Evolutionary conservation across 2,888 invertebrate species (phyloP), one percentile per base, ranked within the genome.

Genomic region (Cantharis lateralis): DNA sequence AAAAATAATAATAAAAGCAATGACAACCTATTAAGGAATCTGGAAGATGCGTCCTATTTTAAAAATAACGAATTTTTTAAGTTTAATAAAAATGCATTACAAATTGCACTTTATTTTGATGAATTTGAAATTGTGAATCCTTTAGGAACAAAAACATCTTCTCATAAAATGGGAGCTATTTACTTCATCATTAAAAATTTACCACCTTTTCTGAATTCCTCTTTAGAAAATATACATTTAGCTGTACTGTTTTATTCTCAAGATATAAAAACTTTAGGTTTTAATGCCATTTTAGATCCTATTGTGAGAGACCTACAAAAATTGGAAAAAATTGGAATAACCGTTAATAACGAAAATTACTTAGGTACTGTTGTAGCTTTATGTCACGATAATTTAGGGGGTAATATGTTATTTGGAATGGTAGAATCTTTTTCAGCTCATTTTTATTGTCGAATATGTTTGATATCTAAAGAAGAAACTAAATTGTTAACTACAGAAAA

Each of bases 301-400:
- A 10, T 69, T 10, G n/a, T 69, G n/a, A 5, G 15, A 13, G 69
- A 69, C 26, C 24, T 68, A n/a, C 32, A 32, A 20, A 62, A 16
- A 16, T 20, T 71, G 15, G 71, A 71, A 71, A 71, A 11, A 9
- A 13, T 13, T 11, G 71, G 71, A 10, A 15, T 61, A 20, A 18
- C 7, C 9, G 11, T 62, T 62, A 9, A 18, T 11, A 16, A n/a
- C 2, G 15, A 48, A 16, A 13, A 61, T 18, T 70, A 74, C 75
- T 62, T 63, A 62, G 75, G 81, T 63, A 48, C 80, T 64, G 24
- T 81, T 32, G 69, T 77, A 72, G 69, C 74, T 64, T 68, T 79
- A 18, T 70, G 72, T 62, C 70, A 62, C 74, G 81, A 78, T 73
- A 82, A 82, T 78, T 69, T 81, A 18, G 80, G 80, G 11, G 82